These are phyloP conservation scores for Danaus chrysippus DNA, from an alignment of 2,888 invertebrate species.

Conservation along the genomic window DNA sequence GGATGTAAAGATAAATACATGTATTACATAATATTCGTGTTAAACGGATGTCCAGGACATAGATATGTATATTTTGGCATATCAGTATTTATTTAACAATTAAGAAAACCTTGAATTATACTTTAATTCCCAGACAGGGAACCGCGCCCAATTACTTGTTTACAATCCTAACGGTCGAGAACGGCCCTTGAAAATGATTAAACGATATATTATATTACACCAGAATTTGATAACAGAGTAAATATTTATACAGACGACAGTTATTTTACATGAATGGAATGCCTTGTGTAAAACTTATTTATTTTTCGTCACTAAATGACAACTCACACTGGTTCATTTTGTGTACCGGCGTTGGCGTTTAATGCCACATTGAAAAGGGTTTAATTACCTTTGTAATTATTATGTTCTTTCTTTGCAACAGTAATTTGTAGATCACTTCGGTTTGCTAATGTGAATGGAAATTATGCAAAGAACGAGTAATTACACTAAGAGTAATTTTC, in stretches of 20 bases:
- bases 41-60: slow-evolving; percentile 47
- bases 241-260: slow-evolving; percentile 55
- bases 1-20: slow-evolving; percentile 43
- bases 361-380: slow-evolving; percentile 60
- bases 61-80: slow-evolving; percentile 39
- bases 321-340: slow-evolving; percentile 5
- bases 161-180: slow-evolving; percentile 57
- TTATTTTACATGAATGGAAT: slow-evolving; percentile 49
- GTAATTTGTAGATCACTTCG: slow-evolving; percentile 71
- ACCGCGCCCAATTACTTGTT: slow-evolving; percentile 54
- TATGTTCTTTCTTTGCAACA: slow-evolving; percentile 54
- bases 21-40: slow-evolving; percentile 6
- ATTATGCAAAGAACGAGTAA: slow-evolving; percentile 69
- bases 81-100: slow-evolving; percentile 32
- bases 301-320: slow-evolving; percentile 8
- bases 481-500: slow-evolving; percentile 67
- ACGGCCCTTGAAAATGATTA: slow-evolving; percentile 54
- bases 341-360: slow-evolving; percentile 37
- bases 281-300: slow-evolving; percentile 41
- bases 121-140: slow-evolving; percentile 39
- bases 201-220: slow-evolving; percentile 56
- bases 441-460: slow-evolving; percentile 71
- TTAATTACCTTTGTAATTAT: slow-evolving; percentile 66
- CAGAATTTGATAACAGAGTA: slow-evolving; percentile 43
- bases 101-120: slow-evolving; percentile 33